A percentile compares a stretch with the other conserved stretches of the same genome.
Evolutionary conservation across 2,888 invertebrate genomes (phyloP).

Genomic region (Acanthosepion lycidas): DNA sequence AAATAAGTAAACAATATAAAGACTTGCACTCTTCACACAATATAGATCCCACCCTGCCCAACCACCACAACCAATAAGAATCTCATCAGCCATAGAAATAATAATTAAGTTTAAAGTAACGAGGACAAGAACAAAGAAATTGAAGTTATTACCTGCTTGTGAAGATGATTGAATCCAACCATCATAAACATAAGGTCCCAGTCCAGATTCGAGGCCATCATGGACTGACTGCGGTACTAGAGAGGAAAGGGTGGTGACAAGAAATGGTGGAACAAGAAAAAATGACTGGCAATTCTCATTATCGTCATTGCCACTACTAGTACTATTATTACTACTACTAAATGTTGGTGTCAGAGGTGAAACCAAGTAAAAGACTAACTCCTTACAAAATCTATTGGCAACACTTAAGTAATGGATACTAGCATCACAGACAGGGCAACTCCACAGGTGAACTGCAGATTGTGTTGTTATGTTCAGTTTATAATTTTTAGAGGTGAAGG

Average conservation of each 20-base stretch:
- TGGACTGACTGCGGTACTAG: background rate
- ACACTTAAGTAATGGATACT: background rate
- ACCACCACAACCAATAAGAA: no score
- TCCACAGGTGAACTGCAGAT: background rate
- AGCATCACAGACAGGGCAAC: conserved; percentile 11
- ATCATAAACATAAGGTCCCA: conserved; percentile 41
- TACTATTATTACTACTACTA: background rate
- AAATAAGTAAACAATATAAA: no score
- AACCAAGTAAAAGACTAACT: background rate
- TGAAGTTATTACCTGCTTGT: conserved; percentile 15
- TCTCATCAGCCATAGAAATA: no score
- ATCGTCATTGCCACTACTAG: background rate
- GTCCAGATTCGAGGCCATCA: conserved; percentile 43
- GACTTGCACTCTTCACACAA: no score
- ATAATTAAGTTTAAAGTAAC: no score
- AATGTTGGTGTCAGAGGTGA: background rate
- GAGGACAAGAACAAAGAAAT: no score
- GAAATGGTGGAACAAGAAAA: background rate
- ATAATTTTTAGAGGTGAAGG: background rate
- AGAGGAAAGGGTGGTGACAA: background rate
- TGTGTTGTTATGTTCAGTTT: background rate
- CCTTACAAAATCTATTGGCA: conserved; percentile 10
- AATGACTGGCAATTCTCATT: conserved; percentile 24
- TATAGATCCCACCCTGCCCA: no score
- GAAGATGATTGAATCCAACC: conserved; percentile 3